These are phyloP conservation scores for Hirundichthys speculiger DNA, from an alignment of 2,113 vertebrate genomes.

Conservation along the genomic window DNA sequence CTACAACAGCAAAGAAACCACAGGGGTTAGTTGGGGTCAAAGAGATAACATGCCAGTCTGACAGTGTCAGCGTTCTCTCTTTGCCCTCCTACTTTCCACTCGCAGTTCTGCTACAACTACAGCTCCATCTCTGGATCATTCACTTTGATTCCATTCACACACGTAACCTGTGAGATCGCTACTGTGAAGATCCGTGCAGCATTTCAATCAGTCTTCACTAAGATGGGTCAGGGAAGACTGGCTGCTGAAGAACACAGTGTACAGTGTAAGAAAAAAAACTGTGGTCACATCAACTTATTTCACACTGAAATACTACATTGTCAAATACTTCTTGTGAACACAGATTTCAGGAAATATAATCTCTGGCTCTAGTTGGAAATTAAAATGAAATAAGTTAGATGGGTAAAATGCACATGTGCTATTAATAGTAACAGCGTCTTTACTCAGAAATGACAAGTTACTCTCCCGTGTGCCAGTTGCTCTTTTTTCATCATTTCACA, in stretches of 20 bases:
- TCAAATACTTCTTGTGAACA: too few relatives aligned
- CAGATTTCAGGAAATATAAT: neutral
- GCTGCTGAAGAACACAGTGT: neutral
- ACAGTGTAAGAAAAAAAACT: neutral
- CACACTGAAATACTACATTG: neutral
- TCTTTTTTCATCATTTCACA: conserved; percentile 9
- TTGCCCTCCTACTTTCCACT: conserved; percentile 33
- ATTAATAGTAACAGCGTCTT: neutral
- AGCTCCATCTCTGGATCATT: conserved; percentile 28
- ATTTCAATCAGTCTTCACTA: conserved; percentile 1
- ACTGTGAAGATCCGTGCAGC: conserved; percentile 18
- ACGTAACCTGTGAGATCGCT: conserved; percentile 10
- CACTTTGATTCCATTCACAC: conserved; percentile 34
- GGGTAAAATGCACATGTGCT: neutral
- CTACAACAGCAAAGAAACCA: conserved; percentile 46
- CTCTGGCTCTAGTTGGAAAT: neutral
- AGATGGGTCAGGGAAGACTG: too few relatives aligned
- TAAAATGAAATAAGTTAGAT: too few relatives aligned
- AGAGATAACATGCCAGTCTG: conserved; percentile 47
- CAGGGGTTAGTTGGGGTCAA: conserved; percentile 61
- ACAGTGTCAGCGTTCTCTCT: conserved; percentile 50
- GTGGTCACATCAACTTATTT: neutral
- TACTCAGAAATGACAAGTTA: too few relatives aligned
- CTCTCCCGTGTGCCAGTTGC: neutral
- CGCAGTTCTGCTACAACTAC: neutral